Evolutionary conservation across 2,113 vertebrate species (phyloP), one percentile per base, ranked within the genome.

Genomic region (Cyprinodon brontotheroides): DNA sequence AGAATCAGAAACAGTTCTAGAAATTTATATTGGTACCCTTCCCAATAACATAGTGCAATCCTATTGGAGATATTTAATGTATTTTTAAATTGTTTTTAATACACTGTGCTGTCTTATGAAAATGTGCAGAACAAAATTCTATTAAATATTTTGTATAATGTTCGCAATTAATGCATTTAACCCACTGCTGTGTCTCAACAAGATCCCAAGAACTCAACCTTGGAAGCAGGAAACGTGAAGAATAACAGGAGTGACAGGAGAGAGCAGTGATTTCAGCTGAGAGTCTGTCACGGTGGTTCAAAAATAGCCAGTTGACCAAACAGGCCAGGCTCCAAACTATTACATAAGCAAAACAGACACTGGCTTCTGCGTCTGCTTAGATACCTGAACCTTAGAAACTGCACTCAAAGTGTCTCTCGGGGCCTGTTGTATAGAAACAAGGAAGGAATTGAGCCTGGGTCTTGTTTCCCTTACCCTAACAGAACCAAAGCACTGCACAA

Each of bases 241-340:
- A 74, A 59, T 59, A 40, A 50, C 13, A 12, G 60, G 74, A 65
- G 39, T 10, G 60, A 75, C 60, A 41, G 72, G 61, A 74, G 45
- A 57, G 13, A 41, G 61, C 7, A 29, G 72, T 78, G 61, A 82
- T 77, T 83, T 70, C 60, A 3, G 81, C 63, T 53, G 38, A 83
- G 76, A 59, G 63, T 68, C 59, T 72, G 68, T 67, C 59, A 76
- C 59, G 13, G 8, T 29, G 57, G 41, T 78, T 81, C 61, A 88
- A 73, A 81, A 86, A 82, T 83, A 82, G 78, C 53, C 45, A 47
- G 75, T 85, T 83, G 50, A 78, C 79, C 76, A 82, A 87, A 84
- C 39, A 70, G 71, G 69, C 65, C 38, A 48, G 69, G 61, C 45
- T 82, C 65, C 64, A 57, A 77, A 65, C 62, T 63, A 20, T 87